These are phyloP conservation scores for Hypena proboscidalis DNA, from an alignment of 2,888 invertebrate genomes.

Conservation along the genomic window DNA sequence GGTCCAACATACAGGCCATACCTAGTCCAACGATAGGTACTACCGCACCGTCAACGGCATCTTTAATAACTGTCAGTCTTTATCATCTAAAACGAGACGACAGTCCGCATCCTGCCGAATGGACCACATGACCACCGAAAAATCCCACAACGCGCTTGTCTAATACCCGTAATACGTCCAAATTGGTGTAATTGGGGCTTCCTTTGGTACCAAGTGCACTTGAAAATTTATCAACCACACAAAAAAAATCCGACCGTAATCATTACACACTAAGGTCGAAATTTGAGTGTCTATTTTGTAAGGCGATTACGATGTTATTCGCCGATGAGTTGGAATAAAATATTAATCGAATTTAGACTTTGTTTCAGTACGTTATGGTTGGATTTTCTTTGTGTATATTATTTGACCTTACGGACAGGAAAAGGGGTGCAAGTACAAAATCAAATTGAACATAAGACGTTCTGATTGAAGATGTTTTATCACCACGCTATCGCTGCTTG, in stretches of 20 bases:
- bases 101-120: no score
- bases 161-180: conserved; percentile 66
- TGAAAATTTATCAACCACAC: no score
- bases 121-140: conserved; percentile 52
- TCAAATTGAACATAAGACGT: conserved; percentile 23
- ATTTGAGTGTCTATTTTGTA: no score
- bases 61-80: no score
- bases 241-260: conserved; percentile 19
- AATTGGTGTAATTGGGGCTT: conserved; percentile 77
- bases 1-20: no score
- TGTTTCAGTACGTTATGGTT: not conserved
- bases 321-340: not conserved
- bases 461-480: conserved; percentile 17
- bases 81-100: not conserved
- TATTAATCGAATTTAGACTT: not conserved
- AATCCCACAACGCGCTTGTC: conserved; percentile 61
- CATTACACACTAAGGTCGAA: fast-evolving
- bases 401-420: conserved; percentile 55
- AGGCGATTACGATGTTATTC: not conserved
- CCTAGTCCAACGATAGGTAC: no score
- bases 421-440: conserved; percentile 34
- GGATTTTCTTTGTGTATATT: not conserved
- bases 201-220: no score
- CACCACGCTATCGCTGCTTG: conserved; percentile 2
- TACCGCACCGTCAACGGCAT: no score